Conservation (phyloP, 1,140 invertebrate species). For the Orchestia grillus region DNA sequence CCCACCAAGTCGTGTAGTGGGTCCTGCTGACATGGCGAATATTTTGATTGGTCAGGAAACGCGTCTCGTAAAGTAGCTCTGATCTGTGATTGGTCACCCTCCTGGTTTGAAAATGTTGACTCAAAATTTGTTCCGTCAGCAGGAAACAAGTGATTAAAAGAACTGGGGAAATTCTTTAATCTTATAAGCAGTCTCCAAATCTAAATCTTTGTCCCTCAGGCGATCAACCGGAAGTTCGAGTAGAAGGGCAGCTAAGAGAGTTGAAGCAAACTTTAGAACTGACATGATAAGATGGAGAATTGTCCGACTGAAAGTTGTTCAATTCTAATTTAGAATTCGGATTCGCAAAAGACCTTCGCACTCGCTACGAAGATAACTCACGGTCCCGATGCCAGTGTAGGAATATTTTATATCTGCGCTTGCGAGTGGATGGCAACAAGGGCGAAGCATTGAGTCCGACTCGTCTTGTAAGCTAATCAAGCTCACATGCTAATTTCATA, state of each 20-base stretch:
- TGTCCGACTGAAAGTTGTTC: neutral
- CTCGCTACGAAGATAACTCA: neutral
- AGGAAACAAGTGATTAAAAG: slow-evolving; percentile 37
- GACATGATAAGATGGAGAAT: neutral
- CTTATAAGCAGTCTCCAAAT: slow-evolving; percentile 2
- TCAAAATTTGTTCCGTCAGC: slow-evolving; percentile 51
- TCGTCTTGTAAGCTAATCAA: slow-evolving; percentile 36
- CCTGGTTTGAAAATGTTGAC: slow-evolving; percentile 33
- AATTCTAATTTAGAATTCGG: neutral
- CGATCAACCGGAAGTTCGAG: neutral
- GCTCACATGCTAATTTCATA: slow-evolving; percentile 37
- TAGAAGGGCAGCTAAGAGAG: neutral
- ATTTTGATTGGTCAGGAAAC: slow-evolving; percentile 54
- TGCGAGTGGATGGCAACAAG: slow-evolving; percentile 6
- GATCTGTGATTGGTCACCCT: slow-evolving; percentile 39
- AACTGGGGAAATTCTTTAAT: slow-evolving; percentile 8
- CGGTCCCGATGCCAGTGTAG: neutral
- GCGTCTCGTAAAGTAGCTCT: slow-evolving; percentile 37
- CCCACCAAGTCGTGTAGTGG: neutral
- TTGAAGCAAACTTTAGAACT: neutral
- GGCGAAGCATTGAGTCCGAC: neutral
- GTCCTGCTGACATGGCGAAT: slow-evolving; percentile 15
- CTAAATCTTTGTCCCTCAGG: neutral
- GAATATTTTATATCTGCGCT: neutral
- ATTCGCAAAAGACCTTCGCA: neutral